Evolutionary conservation across 2,113 vertebrate genomes (phyloP).

Genomic region (Aegotheles bennettii): DNA sequence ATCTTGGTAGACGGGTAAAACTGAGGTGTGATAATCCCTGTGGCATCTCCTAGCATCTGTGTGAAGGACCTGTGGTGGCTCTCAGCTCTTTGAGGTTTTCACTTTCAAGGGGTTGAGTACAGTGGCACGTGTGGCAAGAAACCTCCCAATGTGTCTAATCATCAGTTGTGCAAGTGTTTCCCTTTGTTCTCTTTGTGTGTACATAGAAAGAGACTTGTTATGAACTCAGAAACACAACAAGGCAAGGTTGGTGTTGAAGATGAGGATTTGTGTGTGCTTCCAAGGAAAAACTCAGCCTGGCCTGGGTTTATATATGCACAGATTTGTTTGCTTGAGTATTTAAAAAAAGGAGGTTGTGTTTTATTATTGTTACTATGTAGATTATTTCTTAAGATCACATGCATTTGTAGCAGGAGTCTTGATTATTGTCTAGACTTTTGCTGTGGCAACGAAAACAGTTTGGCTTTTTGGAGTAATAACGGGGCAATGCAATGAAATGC

Average conservation of each 20-base stretch:
- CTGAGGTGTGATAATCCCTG: not conserved
- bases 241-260: rapidly evolving
- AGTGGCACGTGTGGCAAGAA: not conserved
- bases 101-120: not conserved
- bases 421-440: not conserved
- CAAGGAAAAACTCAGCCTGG: not conserved
- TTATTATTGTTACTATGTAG: not conserved
- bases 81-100: not conserved
- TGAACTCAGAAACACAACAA: not conserved
- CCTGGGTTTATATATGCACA: not conserved
- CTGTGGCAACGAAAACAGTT: not conserved
- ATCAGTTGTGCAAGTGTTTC: rapidly evolving
- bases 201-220: not conserved
- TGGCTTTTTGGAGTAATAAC: not conserved
- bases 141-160: not conserved
- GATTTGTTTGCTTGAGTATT: not conserved
- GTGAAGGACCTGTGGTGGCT: not conserved
- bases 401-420: not conserved
- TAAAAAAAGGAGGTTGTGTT: not conserved
- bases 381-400: not conserved
- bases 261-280: not conserved
- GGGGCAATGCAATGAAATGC: not conserved
- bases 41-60: not conserved
- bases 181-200: not conserved
- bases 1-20: not conserved